Evolutionary conservation across 2,113 vertebrate species (phyloP), one percentile per base, ranked within the genome.

Genomic region (Pyrgilauda ruficollis): DNA sequence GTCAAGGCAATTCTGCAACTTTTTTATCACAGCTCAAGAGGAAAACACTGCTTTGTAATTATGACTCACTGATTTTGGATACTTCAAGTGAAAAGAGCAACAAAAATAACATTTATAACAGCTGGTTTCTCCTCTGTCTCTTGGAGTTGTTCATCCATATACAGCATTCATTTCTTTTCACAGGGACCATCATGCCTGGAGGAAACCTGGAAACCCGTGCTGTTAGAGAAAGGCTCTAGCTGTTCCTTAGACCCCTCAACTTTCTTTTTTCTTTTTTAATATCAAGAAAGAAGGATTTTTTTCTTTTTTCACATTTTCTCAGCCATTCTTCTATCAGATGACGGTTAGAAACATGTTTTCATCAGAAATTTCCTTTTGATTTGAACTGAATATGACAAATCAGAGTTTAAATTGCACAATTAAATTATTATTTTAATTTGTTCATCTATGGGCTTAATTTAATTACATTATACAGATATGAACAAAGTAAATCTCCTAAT

Each of bases 391-490:
- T 84, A 53, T 97, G 83, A 80, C 22, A 93, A 96, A 96, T 85
- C 76, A 95, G 80, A 76, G 20, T 81, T 88, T 87, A 95, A 97
- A 93, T 67, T 88, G 27, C 72, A 96, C 97, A 97, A 91, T 93
- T 94, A 96, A 96, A 96, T 95, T 96, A 96, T 91, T 96, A 94
- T 86, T 97, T 73, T 97, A 85, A 92, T 91, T 96, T 83, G 3
- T 94, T 97, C 56, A 74, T 95, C 84, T 97, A 75, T 75, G 23
- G 94, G 56, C 56, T 96, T 94, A 93, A 95, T 92, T 88, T 87
- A 93, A 97, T 92, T 82, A 27, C 95, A 96, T 94, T 97, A 89
- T 96, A 97, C 84, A 97, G 82, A 93, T 61, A 68, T 64, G 46
- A 96, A 96, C 72, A 97, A 97, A 94, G 52, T 72, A 90, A 94